Evolutionary conservation across 1,140 invertebrate species (phyloP), one percentile per base, ranked within the genome.

Genomic region (Scaptomyza pallida): DNA sequence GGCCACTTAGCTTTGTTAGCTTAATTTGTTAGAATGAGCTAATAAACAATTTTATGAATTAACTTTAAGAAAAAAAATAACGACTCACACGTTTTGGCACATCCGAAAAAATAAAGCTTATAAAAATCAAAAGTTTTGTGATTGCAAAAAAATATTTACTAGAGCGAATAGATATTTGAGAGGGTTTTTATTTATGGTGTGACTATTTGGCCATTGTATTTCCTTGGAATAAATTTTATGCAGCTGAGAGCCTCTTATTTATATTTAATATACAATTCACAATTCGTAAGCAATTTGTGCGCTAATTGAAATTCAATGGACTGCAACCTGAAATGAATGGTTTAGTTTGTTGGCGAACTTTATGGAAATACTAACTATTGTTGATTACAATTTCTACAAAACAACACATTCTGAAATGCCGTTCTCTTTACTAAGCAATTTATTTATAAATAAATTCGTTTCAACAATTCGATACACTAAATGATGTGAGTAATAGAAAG

Each of bases 191-290:
- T n/a, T n/a, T n/a, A n/a, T n/a, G 21, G 19, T 52, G 17, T 17
- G 17, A 23, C 16, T 40, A 65, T 85, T 83, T 85, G 72, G 72
- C 63, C 72, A 83, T n/a, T n/a, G n/a, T 72, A 57, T 79, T 72
- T 75, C 71, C 71, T 75, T 78, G 65, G 33, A 82, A 64, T 75
- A 75, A 72, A 75, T 82, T 83, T 60, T 48, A 78, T 77, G 78
- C 73, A 48, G 44, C n/a, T 59, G 17, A 45, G 12, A 55, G 41
- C 13, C 37, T 68, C 40, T 51, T 56, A 51, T 61, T 71, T 52
- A 63, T 74, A 37, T 55, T 50, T 41, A 59, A 54, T 56, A 43
- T 62, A 13, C 60, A 72, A 75, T 64, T 78, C 63, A 50, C 55
- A 75, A 83, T 78, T 74, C 30, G 10, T 35, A 35, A 12, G 30